phyloP scores from a whole-genome alignment of 1,140 invertebrate species.

The Lysiphlebus fabarum region DNA sequence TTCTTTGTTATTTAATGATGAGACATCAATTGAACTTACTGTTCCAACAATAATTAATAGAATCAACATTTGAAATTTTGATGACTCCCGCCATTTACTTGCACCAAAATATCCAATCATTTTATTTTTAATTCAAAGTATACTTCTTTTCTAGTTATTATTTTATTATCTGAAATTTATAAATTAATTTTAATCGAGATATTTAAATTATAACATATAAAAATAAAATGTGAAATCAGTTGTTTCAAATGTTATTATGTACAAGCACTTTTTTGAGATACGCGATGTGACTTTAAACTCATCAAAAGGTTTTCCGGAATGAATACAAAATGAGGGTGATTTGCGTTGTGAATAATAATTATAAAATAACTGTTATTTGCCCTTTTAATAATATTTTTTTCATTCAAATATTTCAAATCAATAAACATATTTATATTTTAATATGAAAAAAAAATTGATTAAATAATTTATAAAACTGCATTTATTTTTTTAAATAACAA shows the following conservation, averaged over 20 bases:
- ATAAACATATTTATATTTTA: neutral
- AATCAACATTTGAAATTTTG: neutral
- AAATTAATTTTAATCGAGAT: too few species aligned
- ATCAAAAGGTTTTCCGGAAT: conserved; percentile 21
- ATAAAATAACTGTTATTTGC: conserved; percentile 31
- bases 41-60: conserved; percentile 12
- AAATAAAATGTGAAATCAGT: too few species aligned
- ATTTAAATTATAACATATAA: too few species aligned
- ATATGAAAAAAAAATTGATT: too few species aligned
- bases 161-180: too few species aligned
- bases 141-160: too few species aligned
- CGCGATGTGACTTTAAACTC: conserved; percentile 24
- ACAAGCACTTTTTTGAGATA: neutral
- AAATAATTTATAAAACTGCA: too few species aligned
- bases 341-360: conserved; percentile 32
- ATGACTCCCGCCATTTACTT: too few species aligned
- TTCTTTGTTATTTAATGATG: conserved; percentile 17
- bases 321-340: conserved; percentile 30
- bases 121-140: too few species aligned
- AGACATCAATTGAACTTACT: conserved; percentile 6
- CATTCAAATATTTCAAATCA: neutral
- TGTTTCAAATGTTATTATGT: neutral
- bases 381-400: conserved; percentile 19
- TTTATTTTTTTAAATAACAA: too few species aligned
- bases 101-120: too few species aligned